phyloP scores from a whole-genome alignment of 2,113 vertebrate species.

The Vombatus ursinus region DNA sequence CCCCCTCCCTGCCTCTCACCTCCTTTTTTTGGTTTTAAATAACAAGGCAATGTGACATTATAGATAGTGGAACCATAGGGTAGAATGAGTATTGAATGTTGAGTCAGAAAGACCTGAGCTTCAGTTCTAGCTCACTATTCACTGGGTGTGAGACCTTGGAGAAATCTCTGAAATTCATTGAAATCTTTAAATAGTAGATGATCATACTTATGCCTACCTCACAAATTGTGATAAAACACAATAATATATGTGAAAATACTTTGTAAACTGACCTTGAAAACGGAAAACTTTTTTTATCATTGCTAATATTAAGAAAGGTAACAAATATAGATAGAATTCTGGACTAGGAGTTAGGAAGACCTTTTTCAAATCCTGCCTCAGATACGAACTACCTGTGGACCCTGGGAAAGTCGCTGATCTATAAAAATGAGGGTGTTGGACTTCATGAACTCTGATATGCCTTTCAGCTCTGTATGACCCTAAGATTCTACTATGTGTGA shows the following conservation, averaged over 20 bases:
- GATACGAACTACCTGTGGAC: too few species aligned
- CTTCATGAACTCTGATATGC: neutral
- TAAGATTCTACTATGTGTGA: neutral
- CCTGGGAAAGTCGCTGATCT: neutral
- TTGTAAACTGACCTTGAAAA: neutral
- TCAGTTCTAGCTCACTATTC: neutral
- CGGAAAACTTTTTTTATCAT: neutral
- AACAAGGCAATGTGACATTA: neutral
- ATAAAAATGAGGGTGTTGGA: neutral
- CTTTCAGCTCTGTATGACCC: neutral
- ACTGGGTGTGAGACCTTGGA: neutral
- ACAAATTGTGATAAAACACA: neutral
- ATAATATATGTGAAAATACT: neutral
- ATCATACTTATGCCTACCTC: neutral
- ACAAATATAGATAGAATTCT: neutral
- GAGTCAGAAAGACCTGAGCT: neutral
- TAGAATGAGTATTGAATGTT: neutral
- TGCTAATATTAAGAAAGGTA: neutral
- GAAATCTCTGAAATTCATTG: neutral
- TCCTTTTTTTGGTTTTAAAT: neutral
- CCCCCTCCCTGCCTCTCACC: neutral
- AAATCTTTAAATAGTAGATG: neutral
- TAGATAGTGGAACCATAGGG: neutral
- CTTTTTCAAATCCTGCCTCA: neutral
- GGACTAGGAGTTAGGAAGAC: neutral